Conservation (phyloP, 2,113 vertebrate species). For the Ardeotis arabs region DNA sequence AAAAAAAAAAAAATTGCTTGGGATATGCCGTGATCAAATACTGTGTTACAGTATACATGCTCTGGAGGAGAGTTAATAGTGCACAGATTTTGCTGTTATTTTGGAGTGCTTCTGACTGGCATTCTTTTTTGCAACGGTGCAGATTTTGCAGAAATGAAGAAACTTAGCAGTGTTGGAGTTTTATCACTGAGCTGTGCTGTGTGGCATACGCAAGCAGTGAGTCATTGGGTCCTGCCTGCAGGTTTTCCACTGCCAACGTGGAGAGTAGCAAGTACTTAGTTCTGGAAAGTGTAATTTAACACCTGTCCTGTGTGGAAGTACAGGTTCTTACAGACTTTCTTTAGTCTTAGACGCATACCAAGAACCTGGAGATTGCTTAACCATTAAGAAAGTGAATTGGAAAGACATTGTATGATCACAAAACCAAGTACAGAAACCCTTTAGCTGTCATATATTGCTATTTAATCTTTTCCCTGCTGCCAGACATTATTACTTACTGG, state of each 20-base stretch:
- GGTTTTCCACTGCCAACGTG: neutral
- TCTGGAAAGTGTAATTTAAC: neutral
- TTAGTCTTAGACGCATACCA: neutral
- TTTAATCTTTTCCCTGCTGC: neutral
- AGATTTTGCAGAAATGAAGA: neutral
- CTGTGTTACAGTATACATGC: neutral
- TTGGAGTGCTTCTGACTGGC: neutral
- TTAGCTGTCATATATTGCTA: neutral
- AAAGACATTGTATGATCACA: neutral
- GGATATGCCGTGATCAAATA: neutral
- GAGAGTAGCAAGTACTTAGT: neutral
- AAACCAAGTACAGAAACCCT: neutral
- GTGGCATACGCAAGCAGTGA: neutral
- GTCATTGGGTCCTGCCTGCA: neutral
- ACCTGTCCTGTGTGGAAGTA: neutral
- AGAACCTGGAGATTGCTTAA: neutral
- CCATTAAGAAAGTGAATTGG: neutral
- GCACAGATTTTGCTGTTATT: neutral
- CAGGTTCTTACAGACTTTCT: neutral
- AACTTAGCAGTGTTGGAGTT: neutral
- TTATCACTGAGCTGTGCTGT: neutral
- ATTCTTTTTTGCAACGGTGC: neutral
- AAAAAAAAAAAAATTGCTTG: neutral
- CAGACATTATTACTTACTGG: neutral
- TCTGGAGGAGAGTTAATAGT: neutral